These are phyloP conservation scores for Epinephelus fuscoguttatus DNA, from an alignment of 2,113 vertebrate genomes.

Conservation along the genomic window DNA sequence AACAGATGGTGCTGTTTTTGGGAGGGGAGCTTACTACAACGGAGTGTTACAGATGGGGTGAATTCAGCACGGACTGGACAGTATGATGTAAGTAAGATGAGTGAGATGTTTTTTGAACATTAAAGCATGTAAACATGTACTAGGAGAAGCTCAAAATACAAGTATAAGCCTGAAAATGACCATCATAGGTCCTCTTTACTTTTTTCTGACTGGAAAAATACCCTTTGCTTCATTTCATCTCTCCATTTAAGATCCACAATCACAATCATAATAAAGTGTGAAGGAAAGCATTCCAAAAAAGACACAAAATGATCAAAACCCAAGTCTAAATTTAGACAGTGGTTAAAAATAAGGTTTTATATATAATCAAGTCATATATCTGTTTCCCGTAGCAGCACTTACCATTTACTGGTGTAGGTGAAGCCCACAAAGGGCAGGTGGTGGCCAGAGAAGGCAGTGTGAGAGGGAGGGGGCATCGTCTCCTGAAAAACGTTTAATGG, in stretches of 20 bases:
- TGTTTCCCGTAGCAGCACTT: constrained; percentile 74
- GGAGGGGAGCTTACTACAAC: too few relatives aligned
- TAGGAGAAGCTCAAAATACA: too few relatives aligned
- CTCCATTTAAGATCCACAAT: background rate
- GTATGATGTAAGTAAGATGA: too few relatives aligned
- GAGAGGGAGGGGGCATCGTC: constrained; percentile 97
- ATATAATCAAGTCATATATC: background rate
- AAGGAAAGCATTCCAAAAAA: background rate
- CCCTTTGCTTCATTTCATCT: background rate
- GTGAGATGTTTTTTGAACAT: too few relatives aligned
- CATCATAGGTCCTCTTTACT: too few relatives aligned
- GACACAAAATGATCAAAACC: background rate
- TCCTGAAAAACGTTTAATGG: constrained; percentile 84
- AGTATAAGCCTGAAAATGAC: too few relatives aligned
- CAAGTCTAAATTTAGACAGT: background rate
- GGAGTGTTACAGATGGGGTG: too few relatives aligned
- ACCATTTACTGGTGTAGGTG: constrained; percentile 99
- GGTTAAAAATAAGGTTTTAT: background rate
- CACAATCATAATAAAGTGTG: background rate
- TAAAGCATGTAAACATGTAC: too few relatives aligned
- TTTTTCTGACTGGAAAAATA: background rate
- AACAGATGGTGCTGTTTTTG: too few relatives aligned
- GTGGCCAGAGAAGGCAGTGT: constrained; percentile 97
- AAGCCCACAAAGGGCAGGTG: constrained; percentile 98
- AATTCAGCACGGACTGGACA: too few relatives aligned